These are phyloP conservation scores for Cladopsammia gracilis DNA, from an alignment of 64 coral and sea anemone genomes.

Conservation along the genomic window DNA sequence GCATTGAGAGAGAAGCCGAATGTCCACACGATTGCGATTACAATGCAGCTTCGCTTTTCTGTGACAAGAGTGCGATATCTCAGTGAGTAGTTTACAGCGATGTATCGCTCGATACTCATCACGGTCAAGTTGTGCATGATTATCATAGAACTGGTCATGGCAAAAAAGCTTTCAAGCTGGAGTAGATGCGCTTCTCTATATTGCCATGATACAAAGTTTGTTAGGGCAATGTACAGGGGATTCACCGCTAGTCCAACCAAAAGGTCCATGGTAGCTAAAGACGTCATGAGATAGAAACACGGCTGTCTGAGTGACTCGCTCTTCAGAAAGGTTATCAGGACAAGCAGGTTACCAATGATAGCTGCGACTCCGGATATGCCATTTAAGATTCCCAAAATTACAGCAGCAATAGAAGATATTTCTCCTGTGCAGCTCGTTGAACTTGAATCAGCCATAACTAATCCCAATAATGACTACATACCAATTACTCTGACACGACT, in stretches of 20 bases:
- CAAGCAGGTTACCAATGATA: slow-evolving; percentile 3
- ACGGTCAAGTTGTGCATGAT: slow-evolving; percentile 19
- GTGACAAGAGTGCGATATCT: slow-evolving; percentile 43
- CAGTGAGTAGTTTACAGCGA: slow-evolving; percentile 32
- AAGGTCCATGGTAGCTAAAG: slow-evolving; percentile 17
- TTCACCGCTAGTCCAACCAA: slow-evolving; percentile 29
- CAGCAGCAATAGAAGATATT: not conserved
- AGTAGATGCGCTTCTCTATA: slow-evolving; percentile 43
- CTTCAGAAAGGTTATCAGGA: not conserved
- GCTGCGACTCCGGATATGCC: slow-evolving; percentile 9
- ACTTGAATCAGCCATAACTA: not conserved
- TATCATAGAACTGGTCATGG: slow-evolving; percentile 17
- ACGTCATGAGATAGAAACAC: not conserved
- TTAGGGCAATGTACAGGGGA: slow-evolving; percentile 26
- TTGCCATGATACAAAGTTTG: slow-evolving; percentile 31
- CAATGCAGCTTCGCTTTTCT: slow-evolving; percentile 10
- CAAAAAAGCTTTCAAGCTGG: slow-evolving; percentile 43
- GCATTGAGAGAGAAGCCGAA: slow-evolving; percentile 45
- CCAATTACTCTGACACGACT: too few species aligned
- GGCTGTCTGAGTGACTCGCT: not conserved
- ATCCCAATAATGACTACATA: too few species aligned
- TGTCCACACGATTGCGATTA: slow-evolving; percentile 7
- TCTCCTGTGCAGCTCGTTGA: slow-evolving; percentile 18
- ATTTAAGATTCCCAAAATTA: slow-evolving; percentile 14
- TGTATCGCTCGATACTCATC: slow-evolving; percentile 61